Percentiles rank a stretch among this genome's conserved stretches.
Evolutionary conservation across 2,113 vertebrate genomes (phyloP).

Genomic region (Gnathonemus echidnorhynchus): DNA sequence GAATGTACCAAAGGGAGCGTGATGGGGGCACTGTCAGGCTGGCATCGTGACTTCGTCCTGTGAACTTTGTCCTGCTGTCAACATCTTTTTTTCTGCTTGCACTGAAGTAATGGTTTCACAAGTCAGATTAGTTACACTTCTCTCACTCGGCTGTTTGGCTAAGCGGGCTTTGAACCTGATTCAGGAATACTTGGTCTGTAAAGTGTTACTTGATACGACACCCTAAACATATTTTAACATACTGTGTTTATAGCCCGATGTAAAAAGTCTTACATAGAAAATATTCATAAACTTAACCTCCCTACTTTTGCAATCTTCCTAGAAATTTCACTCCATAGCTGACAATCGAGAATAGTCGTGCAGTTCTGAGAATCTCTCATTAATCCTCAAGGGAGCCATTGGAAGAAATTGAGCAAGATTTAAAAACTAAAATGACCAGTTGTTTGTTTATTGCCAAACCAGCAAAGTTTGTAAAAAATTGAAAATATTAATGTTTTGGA

Average conservation of each 20-base stretch:
- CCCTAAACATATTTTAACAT: neutral
- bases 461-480: neutral
- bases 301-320: neutral
- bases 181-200: neutral
- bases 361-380: neutral
- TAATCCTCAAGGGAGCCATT: neutral
- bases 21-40: neutral
- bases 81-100: neutral
- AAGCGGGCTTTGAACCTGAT: neutral
- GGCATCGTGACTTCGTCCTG: neutral
- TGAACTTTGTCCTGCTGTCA: neutral
- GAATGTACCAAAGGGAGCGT: neutral
- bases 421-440: neutral
- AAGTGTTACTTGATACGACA: neutral
- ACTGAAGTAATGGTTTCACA: neutral
- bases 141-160: neutral
- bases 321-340: neutral
- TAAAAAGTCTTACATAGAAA: neutral
- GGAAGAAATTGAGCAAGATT: neutral
- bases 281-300: neutral
- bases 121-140: neutral
- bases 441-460: neutral
- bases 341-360: neutral
- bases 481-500: neutral
- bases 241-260: neutral